Conservation (phyloP, 2,113 vertebrate genomes). For the Corapipo altera region DNA sequence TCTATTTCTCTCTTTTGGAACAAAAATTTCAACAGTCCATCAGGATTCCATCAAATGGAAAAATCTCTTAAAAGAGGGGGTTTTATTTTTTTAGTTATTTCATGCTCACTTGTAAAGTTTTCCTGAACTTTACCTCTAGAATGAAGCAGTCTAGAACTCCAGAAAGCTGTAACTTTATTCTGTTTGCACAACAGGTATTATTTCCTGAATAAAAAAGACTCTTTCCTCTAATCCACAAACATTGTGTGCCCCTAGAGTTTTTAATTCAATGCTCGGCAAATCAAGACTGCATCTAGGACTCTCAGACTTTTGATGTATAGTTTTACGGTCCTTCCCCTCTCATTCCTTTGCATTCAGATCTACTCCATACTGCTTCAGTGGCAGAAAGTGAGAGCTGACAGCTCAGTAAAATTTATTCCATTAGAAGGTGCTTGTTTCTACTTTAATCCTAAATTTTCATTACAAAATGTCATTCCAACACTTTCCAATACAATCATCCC, state of each 20-base stretch:
- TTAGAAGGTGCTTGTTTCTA: not conserved
- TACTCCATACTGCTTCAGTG: not conserved
- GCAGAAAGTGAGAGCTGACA: not conserved
- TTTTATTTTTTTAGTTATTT: not conserved
- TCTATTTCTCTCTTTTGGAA: not conserved
- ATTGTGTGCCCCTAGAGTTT: fast-evolving
- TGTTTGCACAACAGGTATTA: not conserved
- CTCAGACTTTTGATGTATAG: not conserved
- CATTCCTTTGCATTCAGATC: not conserved
- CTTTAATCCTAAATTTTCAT: not conserved
- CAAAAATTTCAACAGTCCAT: not conserved
- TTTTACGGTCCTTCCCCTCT: not conserved
- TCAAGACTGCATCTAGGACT: not conserved
- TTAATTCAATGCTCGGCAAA: not conserved
- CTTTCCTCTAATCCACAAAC: not conserved
- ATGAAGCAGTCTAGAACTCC: not conserved
- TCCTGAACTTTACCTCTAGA: not conserved
- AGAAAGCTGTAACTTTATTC: not conserved
- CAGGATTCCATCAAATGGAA: not conserved
- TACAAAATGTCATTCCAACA: not conserved
- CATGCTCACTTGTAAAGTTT: not conserved
- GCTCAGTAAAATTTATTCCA: not conserved
- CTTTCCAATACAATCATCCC: not conserved
- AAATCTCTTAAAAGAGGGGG: not conserved
- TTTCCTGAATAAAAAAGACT: not conserved